Evolutionary conservation across 2,113 vertebrate species (phyloP), one percentile per base, ranked within the genome.

Genomic region (Megaleporinus macrocephalus): DNA sequence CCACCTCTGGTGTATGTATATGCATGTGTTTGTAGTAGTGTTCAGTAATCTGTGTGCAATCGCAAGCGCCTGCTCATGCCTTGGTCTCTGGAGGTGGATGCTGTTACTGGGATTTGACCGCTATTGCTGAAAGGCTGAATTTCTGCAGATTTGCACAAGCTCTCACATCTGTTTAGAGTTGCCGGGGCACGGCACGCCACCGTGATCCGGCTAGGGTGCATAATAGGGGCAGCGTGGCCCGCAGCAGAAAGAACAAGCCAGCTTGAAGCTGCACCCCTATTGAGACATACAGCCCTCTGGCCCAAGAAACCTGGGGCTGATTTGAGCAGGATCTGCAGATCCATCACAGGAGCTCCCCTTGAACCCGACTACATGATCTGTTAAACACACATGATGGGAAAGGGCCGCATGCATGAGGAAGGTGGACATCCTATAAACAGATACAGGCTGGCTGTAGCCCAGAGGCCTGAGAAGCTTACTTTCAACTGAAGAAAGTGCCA

Each of bases 241-340:
- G 44, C 51, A 84, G 27, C 57, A 55, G 18, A 55, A 55, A 72
- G 65, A 79, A 71, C 63, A n/a, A 84, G 63, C 4, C 73, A 79
- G 73, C 68, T 76, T 78, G 70, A 70, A 61, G 80, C 78, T 69
- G 82, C 85, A 76, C 75, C 69, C 78, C 70, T 79, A 78, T 75
- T 27, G 47, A 78, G 73, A 75, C n/a, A 80, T 59, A 59, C 13
- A 81, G 70, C 51, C 65, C 66, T 33, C 61, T 47, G 70, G 82
- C 44, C 73, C 59, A 63, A 66, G n/a, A 78, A 83, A 82, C 80
- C 85, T 86, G 82, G 65, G 65, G 82, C 69, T 76, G 51, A 33
- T 83, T 72, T 83, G 61, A 65, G n/a, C 81, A 24, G 65, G 72
- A 84, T 76, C 65, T 80, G 73, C 79, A 78, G 51, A 79, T 76